Conservation (phyloP, 92 coral and sea anemone species). For the Palythoa grandiflora region DNA sequence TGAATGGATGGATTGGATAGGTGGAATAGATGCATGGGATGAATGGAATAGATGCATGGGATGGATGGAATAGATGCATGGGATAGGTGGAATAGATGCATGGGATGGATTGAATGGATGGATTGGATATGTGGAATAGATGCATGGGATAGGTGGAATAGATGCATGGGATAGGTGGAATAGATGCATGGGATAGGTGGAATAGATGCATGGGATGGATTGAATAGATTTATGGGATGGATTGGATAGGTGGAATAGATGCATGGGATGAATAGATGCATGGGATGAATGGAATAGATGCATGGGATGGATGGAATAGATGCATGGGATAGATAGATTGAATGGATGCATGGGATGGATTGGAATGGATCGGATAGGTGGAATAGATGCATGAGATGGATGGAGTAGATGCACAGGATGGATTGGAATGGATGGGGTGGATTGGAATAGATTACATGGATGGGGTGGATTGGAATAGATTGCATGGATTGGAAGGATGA, state of each 20-base stretch:
- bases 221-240: no score
- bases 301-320: background rate
- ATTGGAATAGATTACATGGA: no score
- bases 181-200: background rate
- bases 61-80: background rate
- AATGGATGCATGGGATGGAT: no score
- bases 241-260: background rate
- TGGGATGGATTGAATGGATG: background rate
- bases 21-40: no score
- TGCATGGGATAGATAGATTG: no score
- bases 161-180: background rate
- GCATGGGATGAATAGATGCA: background rate
- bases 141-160: background rate
- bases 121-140: background rate
- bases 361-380: no score
- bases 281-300: background rate
- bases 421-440: no score
- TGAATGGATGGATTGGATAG: background rate
- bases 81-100: background rate
- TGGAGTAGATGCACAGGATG: no score
- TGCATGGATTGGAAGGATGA: no score
- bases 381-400: no score
- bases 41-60: background rate
- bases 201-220: background rate
- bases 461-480: no score